phyloP scores from a whole-genome alignment of 2,113 vertebrate species.

The Oenanthe oenanthe region DNA sequence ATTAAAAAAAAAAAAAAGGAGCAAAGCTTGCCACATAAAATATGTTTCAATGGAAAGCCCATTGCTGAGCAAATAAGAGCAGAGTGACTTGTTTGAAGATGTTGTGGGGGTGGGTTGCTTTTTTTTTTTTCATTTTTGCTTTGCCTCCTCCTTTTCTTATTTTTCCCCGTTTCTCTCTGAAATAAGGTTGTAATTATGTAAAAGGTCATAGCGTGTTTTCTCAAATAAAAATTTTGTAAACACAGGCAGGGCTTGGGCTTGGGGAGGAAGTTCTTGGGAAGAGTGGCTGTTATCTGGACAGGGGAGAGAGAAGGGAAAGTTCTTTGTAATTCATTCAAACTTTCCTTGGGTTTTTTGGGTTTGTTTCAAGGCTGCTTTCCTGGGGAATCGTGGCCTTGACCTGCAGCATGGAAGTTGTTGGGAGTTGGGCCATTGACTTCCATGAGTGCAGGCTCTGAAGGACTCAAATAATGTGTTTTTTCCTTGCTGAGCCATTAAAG shows the following conservation, averaged over 20 bases:
- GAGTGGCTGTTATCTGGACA: slow-evolving; percentile 18
- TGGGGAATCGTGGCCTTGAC: slow-evolving; percentile 33
- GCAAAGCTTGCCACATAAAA: slow-evolving; percentile 82
- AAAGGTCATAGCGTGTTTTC: slow-evolving; percentile 55
- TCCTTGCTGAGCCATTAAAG: slow-evolving; percentile 16
- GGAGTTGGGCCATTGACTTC: neutral
- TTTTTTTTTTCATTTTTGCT: neutral
- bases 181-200: slow-evolving; percentile 73
- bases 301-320: slow-evolving; percentile 34
- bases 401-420: neutral
- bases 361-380: slow-evolving; percentile 12
- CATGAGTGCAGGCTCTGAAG: neutral
- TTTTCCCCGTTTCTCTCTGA: neutral
- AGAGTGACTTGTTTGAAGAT: slow-evolving; percentile 66
- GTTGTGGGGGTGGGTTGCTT: slow-evolving; percentile 41
- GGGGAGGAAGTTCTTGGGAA: slow-evolving; percentile 53
- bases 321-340: slow-evolving; percentile 51
- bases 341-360: neutral
- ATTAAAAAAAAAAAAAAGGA: neutral
- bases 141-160: neutral
- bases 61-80: slow-evolving; percentile 61
- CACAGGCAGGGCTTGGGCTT: neutral
- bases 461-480: neutral
- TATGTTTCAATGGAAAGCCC: slow-evolving; percentile 83
- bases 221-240: slow-evolving; percentile 43